phyloP scores from a whole-genome alignment of 2,797 vertebrate species.

The Tokudaia muenninki region DNA sequence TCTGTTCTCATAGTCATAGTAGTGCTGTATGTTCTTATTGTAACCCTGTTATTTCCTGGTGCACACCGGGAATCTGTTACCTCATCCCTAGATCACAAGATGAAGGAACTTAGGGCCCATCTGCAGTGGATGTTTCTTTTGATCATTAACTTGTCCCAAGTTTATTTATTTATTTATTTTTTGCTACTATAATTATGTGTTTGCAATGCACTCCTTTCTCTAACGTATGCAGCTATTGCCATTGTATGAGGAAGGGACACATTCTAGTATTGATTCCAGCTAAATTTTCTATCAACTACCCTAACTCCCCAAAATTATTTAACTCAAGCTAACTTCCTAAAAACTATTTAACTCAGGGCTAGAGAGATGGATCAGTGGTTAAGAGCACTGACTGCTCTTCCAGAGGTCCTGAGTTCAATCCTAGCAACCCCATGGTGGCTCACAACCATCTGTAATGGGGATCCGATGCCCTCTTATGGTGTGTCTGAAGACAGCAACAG shows the following conservation, averaged over 20 bases:
- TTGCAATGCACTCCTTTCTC: neutral
- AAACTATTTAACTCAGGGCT: neutral
- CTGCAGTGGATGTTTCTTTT: neutral
- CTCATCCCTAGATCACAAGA: neutral
- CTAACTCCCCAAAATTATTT: neutral
- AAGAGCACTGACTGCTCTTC: too few relatives aligned
- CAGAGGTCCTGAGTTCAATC: too few relatives aligned
- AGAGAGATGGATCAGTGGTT: too few relatives aligned
- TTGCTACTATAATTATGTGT: neutral
- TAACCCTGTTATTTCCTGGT: too few relatives aligned
- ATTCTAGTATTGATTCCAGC: neutral
- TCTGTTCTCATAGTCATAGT: too few relatives aligned
- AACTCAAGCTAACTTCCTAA: neutral
- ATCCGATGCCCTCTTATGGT: too few relatives aligned
- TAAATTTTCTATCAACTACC: neutral
- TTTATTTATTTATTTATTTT: neutral
- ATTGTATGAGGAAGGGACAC: neutral
- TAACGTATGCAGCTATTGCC: neutral
- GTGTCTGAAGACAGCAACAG: too few relatives aligned
- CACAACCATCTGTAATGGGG: too few relatives aligned
- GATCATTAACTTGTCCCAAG: neutral
- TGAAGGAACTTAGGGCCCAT: neutral
- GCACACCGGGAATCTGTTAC: too few relatives aligned
- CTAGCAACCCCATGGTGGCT: too few relatives aligned
- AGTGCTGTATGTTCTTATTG: too few relatives aligned